Conservation (phyloP, 2,888 invertebrate species). For the Apamea epomidion region DNA sequence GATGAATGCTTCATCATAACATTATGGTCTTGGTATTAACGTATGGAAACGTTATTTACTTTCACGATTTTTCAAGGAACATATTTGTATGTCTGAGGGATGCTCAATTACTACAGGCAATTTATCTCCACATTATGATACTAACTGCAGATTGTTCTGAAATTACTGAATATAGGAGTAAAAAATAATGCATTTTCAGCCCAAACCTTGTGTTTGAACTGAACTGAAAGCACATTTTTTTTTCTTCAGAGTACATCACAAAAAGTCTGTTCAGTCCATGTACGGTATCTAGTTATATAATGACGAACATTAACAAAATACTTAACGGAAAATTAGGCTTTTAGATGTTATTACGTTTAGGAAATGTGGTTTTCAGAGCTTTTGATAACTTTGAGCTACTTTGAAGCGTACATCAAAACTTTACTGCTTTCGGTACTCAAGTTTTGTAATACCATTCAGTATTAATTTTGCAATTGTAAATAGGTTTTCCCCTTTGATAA, state of each 20-base stretch:
- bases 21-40: not conserved
- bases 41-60: not conserved
- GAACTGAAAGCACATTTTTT: too few relatives aligned
- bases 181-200: not conserved
- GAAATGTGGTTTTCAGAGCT: too few relatives aligned
- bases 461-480: not conserved
- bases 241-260: not conserved
- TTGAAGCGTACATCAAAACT: not conserved
- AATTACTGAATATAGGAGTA: not conserved
- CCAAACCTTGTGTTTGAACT: not conserved
- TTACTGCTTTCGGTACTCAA: not conserved
- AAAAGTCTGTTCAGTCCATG: not conserved
- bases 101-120: not conserved
- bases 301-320: slow-evolving; percentile 11
- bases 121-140: too few relatives aligned
- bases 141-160: not conserved
- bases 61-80: not conserved
- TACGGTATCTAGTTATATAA: slow-evolving; percentile 2
- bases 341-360: too few relatives aligned
- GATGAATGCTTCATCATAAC: not conserved
- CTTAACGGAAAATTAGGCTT: not conserved
- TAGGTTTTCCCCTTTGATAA: not conserved
- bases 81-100: not conserved
- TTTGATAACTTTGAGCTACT: slow-evolving; percentile 6
- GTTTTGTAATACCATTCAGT: not conserved